Evolutionary conservation across 2,797 vertebrate species (phyloP).

Genomic region (Hippocampus kuda): DNA sequence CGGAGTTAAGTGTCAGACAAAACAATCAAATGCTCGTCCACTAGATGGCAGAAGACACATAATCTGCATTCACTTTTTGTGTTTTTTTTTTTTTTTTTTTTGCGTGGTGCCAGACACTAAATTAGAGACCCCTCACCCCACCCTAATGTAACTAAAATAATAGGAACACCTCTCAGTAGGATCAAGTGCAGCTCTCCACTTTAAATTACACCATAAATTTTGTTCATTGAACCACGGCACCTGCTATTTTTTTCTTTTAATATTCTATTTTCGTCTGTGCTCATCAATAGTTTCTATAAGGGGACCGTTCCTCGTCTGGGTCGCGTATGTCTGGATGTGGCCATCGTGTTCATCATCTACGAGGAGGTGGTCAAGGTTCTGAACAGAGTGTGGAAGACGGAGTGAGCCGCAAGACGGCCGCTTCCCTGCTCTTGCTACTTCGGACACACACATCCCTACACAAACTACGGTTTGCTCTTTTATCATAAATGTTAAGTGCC

Average conservation of each 20-base stretch:
- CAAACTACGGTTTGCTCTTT: conserved; percentile 13
- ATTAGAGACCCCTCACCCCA: too few relatives aligned
- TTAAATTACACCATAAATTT: background rate
- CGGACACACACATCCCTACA: conserved; percentile 20
- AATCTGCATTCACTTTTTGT: background rate
- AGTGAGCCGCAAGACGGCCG: conserved; percentile 40
- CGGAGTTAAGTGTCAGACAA: too few relatives aligned
- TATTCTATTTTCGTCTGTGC: background rate
- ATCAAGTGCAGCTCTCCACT: background rate
- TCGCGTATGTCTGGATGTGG: conserved; percentile 87
- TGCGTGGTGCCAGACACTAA: too few relatives aligned
- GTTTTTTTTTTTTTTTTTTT: too few relatives aligned
- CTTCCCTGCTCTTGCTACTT: conserved; percentile 22
- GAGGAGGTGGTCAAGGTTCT: conserved; percentile 93
- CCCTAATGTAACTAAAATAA: background rate
- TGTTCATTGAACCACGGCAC: too few relatives aligned
- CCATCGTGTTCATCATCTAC: conserved; percentile 92
- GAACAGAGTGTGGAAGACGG: conserved; percentile 84
- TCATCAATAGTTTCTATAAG: conserved; percentile 80
- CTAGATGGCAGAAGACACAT: too few relatives aligned
- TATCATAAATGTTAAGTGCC: background rate
- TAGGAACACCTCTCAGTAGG: background rate
- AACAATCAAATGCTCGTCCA: too few relatives aligned
- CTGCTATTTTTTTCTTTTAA: background rate
- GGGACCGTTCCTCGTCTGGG: conserved; percentile 88